These are phyloP conservation scores for Rhizomys pruinosus DNA, from an alignment of 2,113 vertebrate species.

Conservation along the genomic window DNA sequence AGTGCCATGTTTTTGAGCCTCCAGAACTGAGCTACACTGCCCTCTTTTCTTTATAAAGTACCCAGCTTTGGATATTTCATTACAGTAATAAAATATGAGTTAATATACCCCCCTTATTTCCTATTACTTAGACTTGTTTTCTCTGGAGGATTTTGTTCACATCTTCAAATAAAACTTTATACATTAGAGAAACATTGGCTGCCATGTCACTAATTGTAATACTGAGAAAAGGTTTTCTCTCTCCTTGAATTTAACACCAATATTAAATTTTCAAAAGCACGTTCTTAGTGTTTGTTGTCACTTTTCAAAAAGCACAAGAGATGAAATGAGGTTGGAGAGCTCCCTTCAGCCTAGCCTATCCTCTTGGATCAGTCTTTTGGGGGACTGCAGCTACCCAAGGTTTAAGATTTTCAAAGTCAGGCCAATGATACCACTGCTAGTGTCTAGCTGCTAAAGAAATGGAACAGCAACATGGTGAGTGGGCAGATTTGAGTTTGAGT, in stretches of 20 bases:
- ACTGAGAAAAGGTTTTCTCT: neutral
- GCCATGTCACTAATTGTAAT: neutral
- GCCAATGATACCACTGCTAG: neutral
- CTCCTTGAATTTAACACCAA: neutral
- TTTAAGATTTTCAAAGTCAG: constrained; percentile 22
- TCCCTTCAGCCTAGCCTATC: neutral
- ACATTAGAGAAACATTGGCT: neutral
- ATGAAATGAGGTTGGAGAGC: neutral
- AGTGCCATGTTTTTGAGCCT: neutral
- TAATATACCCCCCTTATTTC: neutral
- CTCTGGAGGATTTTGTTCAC: constrained; percentile 30
- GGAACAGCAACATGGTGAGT: neutral
- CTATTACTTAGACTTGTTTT: neutral
- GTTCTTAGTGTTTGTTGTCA: neutral
- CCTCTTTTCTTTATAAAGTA: neutral
- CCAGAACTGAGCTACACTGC: neutral
- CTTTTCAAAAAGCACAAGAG: neutral
- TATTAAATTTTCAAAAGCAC: constrained; percentile 23
- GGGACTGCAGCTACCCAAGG: neutral
- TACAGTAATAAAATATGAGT: neutral
- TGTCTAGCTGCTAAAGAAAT: neutral
- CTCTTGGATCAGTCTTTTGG: neutral
- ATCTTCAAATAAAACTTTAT: constrained; percentile 47
- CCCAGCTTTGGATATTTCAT: neutral
- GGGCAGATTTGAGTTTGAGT: neutral